Evolutionary conservation across 2,113 vertebrate genomes (phyloP), one percentile per base, ranked within the genome.

Genomic region (Pygoscelis adeliae): DNA sequence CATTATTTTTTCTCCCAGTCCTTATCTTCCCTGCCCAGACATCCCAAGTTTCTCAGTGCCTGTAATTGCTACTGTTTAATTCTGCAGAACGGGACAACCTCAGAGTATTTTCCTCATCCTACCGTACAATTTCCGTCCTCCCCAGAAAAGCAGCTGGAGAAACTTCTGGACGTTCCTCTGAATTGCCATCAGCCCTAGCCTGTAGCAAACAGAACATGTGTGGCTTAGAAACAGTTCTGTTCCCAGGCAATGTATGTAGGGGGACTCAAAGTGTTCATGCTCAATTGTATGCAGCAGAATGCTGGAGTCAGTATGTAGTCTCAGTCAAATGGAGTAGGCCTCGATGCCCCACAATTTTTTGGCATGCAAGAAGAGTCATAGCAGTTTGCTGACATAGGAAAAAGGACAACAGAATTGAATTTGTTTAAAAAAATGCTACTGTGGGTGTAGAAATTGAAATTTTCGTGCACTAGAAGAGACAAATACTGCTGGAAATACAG

Each of bases 121-220:
- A 6, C 92, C 92, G 65, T 90, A 96, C 40, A 92, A 83, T 78
- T 97, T 97, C 73, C 93, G 96, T 90, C 96, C 96, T 83, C 80
- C 90, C 93, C 82, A 92, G 85, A 87, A 95, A 47, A 93, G 56
- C 52, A 96, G 89, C 93, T 92, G 71, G 44, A 95, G 92, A 91
- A 98, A 95, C 53, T 96, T 97, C 76, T 92, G 65, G 40, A 88
- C 17, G 3, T 97, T 97, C 40, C 46, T 70, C 56, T 97, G 97
- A 76, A 95, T 85, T 83, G 89, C 83, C 58, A 89, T 90, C 77
- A 97, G 76, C 80, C 76, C 72, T 2, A 87, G 7, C 90, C 96
- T 95, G 66, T 6, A 70, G 83, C 62, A 84, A 52, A 69, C 27
- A 59, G 58, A 50, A 27, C 9, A 1, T 6, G 26, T 56, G 22